Evolutionary conservation across 2,113 vertebrate genomes (phyloP), one percentile per base, ranked within the genome.

Genomic region (Myotis davidii): DNA sequence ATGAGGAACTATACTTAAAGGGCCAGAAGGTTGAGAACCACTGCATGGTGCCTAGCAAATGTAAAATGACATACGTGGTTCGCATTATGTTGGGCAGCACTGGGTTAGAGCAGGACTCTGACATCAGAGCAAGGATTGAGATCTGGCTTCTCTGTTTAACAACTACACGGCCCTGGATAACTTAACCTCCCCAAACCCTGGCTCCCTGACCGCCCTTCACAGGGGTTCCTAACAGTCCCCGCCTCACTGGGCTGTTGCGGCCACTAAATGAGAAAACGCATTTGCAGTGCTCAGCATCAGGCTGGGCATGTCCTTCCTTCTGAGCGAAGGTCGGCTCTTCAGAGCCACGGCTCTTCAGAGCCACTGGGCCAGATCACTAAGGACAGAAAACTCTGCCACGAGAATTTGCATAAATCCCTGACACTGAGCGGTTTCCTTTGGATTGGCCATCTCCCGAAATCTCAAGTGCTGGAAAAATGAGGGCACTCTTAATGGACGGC

Each of bases 391-490:
- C 81, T 25, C 10, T 6, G 50, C 21, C 17, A 18, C 29, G 39
- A 77, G 54, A 81, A 70, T 94, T 34, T 48, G 69, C 67, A 79
- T 64, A 85, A 65, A 85, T 85, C 20, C 42, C 25, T 70, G 18
- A 82, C 37, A 72, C 45, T 13, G 76, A 92, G 14, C 73, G 48
- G 4, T 85, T 95, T 95, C n/a, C 88, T 96, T 95, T 77, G 37
- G 48, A 90, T 69, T 82, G 82, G 9, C 61, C 34, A 65, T 92
- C 92, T 82, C 82, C 45, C 50, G 69, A 70, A 94, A 81, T 83
- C 77, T 64, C 54, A n/a, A 69, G 67, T 56, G 4, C 37, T 92
- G 34, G 34, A 21, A 67, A 42, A 72, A 81, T 4, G 21, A 69
- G 32, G 2, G 3, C 34, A 17, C n/a, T 17, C 3, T 65, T 45